Conservation (phyloP, 2,797 vertebrate species). For the Centroberyx gerrardi region DNA sequence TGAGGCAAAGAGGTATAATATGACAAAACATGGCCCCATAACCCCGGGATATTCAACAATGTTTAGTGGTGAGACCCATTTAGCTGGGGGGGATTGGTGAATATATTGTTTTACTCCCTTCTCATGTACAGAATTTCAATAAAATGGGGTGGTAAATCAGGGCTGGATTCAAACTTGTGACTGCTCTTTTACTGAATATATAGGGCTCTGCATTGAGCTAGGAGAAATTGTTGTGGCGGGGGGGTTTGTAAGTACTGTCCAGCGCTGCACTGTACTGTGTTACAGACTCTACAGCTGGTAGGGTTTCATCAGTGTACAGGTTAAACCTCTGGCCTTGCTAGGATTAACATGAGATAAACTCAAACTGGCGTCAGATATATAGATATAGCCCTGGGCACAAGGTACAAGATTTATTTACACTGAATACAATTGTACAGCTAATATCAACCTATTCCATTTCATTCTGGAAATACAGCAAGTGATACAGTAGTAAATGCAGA, state of each 20-base stretch:
- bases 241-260: background rate
- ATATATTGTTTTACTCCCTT: constrained; percentile 80
- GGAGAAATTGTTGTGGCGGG: background rate
- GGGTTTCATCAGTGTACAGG: background rate
- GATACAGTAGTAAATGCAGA: background rate
- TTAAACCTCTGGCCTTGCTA: too few species aligned
- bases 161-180: constrained; percentile 66
- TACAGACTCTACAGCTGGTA: background rate
- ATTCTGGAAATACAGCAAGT: background rate
- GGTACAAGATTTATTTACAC: too few species aligned
- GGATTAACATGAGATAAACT: background rate
- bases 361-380: background rate
- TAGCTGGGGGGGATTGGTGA: constrained; percentile 75
- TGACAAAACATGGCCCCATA: constrained; percentile 93
- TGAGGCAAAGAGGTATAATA: constrained; percentile 96
- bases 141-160: constrained; percentile 78
- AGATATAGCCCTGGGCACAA: too few species aligned
- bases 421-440: too few species aligned
- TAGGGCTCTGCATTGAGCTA: constrained; percentile 20
- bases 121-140: constrained; percentile 78
- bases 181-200: constrained; percentile 39
- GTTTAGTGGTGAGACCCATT: constrained; percentile 79
- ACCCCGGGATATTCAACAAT: constrained; percentile 90
- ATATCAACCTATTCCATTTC: background rate
- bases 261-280: background rate